Conservation (phyloP, 1,140 invertebrate species). For the Drosophila ironensis region DNA sequence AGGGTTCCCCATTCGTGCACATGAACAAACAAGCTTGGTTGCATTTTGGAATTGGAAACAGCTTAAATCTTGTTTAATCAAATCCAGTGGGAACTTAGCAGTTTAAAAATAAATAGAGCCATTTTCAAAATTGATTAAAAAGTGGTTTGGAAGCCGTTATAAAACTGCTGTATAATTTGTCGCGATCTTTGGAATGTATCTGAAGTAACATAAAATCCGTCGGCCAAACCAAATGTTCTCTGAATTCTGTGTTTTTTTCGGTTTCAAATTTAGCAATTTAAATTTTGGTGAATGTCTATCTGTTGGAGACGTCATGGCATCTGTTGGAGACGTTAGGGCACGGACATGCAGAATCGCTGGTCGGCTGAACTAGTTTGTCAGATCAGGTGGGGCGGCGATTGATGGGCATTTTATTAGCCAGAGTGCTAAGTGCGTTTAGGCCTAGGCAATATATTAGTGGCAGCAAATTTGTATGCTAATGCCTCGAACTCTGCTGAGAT, state of each 20-base stretch:
- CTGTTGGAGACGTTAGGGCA: conserved; percentile 3
- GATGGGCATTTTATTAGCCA: conserved; percentile 58
- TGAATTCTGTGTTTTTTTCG: conserved; percentile 14
- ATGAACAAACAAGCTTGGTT: neutral
- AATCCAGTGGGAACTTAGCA: conserved; percentile 1
- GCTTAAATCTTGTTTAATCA: neutral
- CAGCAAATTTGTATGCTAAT: conserved; percentile 69
- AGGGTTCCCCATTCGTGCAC: neutral
- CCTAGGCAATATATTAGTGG: conserved; percentile 31
- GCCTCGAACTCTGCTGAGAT: conserved; percentile 26
- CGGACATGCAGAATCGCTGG: conserved; percentile 1
- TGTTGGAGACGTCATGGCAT: neutral
- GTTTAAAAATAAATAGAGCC: conserved; percentile 11
- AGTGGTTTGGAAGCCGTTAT: conserved; percentile 18
- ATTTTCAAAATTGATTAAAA: conserved; percentile 25
- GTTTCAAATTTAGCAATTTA: conserved; percentile 24
- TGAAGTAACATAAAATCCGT: neutral
- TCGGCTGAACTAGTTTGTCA: conserved; percentile 22
- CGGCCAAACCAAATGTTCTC: neutral
- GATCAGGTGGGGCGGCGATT: conserved; percentile 32
- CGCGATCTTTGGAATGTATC: conserved; percentile 19
- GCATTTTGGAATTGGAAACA: conserved; percentile 13
- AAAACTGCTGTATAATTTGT: conserved; percentile 13
- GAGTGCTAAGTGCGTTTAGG: conserved; percentile 38
- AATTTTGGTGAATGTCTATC: conserved; percentile 36